A percentile compares a stretch with the other conserved stretches of the same genome.
phyloP scores from a whole-genome alignment of 1,140 invertebrate species.

The Aphidius ervi region DNA sequence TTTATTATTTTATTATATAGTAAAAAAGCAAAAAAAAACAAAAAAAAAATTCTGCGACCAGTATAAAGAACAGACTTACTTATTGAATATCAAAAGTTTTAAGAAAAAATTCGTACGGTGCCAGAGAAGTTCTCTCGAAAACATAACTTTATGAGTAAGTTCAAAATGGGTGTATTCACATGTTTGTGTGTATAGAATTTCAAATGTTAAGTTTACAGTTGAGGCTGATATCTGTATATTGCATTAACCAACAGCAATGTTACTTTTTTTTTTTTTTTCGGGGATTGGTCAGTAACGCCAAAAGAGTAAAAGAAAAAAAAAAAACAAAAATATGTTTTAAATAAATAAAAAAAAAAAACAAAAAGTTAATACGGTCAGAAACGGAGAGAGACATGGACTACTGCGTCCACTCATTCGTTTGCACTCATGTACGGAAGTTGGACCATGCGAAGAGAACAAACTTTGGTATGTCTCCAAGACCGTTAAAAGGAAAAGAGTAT shows the following conservation, averaged over 20 bases:
- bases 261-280: too few species aligned
- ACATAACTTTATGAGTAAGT: constrained; percentile 26
- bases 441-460: constrained; percentile 34
- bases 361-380: constrained; percentile 23
- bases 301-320: constrained; percentile 13
- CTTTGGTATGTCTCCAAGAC: constrained; percentile 41
- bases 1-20: background rate
- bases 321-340: constrained; percentile 1
- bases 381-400: constrained; percentile 23
- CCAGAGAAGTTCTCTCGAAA: constrained; percentile 26
- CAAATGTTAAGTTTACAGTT: background rate
- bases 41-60: constrained; percentile 14
- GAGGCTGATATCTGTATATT: background rate
- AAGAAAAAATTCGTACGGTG: constrained; percentile 22
- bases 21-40: constrained; percentile 5
- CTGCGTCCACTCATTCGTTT: constrained; percentile 37
- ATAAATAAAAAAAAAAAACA: constrained; percentile 7
- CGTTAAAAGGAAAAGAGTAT: constrained; percentile 43
- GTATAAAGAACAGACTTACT: constrained; percentile 7
- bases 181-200: constrained; percentile 5
- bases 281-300: constrained; percentile 7
- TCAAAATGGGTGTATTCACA: constrained; percentile 19
- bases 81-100: constrained; percentile 25
- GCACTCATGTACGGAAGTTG: constrained; percentile 38
- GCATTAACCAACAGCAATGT: too few species aligned